Conservation (phyloP, 35 echinoderm and acorn worm genomes). For the Lytechinus pictus region DNA sequence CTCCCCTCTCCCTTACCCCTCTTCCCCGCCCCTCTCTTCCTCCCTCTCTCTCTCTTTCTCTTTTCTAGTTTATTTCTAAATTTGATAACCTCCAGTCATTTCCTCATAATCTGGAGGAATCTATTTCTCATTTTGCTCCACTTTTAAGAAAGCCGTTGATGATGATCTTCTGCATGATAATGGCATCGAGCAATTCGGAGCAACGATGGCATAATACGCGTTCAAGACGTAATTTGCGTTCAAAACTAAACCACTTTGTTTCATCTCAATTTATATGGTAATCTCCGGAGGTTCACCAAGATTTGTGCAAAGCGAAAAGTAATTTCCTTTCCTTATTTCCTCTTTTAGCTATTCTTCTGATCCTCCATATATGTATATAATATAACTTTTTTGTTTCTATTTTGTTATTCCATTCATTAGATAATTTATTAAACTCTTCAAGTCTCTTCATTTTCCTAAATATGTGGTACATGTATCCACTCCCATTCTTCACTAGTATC, state of each 20-base stretch:
- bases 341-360: too few species aligned
- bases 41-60: too few species aligned
- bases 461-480: too few species aligned
- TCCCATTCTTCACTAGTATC: too few species aligned
- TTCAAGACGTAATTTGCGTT: not conserved
- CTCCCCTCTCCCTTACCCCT: too few species aligned
- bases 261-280: not conserved
- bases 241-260: not conserved
- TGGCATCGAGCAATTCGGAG: not conserved
- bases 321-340: not conserved
- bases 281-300: not conserved
- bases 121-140: constrained; percentile 4
- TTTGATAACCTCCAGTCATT: not conserved
- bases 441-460: too few species aligned
- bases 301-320: not conserved
- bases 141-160: not conserved
- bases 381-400: too few species aligned
- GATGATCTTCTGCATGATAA: not conserved
- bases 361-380: too few species aligned
- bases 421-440: too few species aligned
- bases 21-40: too few species aligned
- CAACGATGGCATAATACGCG: not conserved
- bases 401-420: too few species aligned
- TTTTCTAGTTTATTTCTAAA: not conserved
- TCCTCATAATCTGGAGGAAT: not conserved